These are phyloP conservation scores for Lota lota DNA, from an alignment of 2,113 vertebrate genomes.

Conservation along the genomic window DNA sequence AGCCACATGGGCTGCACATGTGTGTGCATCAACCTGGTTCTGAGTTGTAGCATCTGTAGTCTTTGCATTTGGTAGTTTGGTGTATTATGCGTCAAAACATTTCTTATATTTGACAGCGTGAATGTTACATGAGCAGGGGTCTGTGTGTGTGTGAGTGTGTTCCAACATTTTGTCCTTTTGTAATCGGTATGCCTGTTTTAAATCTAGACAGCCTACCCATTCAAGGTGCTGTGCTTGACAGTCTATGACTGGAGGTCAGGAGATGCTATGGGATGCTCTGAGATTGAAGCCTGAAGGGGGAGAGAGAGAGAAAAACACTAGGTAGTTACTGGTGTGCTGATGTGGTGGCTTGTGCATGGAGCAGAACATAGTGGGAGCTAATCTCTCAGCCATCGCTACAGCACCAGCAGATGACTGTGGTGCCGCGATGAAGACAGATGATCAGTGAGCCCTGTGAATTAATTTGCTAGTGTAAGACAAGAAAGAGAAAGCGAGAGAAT, in stretches of 20 bases:
- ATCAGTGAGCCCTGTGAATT: conserved; percentile 49
- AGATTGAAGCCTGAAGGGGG: background rate
- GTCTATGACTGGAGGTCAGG: too few relatives aligned
- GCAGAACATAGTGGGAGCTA: conserved; percentile 30
- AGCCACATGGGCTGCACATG: too few relatives aligned
- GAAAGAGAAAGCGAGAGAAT: conserved; percentile 3
- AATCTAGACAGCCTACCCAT: too few relatives aligned
- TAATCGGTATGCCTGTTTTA: too few relatives aligned
- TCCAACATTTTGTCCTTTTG: too few relatives aligned
- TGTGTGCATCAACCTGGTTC: too few relatives aligned
- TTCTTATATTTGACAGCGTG: too few relatives aligned
- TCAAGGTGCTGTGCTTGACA: too few relatives aligned
- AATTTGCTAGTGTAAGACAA: conserved; percentile 21
- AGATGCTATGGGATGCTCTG: too few relatives aligned
- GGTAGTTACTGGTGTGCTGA: conserved; percentile 46
- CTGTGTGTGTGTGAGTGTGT: conserved; percentile 25
- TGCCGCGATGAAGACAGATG: conserved; percentile 45
- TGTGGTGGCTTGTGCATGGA: conserved; percentile 33
- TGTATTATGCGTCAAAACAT: too few relatives aligned
- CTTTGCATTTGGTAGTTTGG: too few relatives aligned
- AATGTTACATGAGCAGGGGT: background rate
- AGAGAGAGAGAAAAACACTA: background rate
- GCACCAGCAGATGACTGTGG: conserved; percentile 35
- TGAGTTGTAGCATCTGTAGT: too few relatives aligned
- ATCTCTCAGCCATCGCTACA: conserved; percentile 42